A percentile compares a stretch with the other conserved stretches of the same genome.
phyloP scores from a whole-genome alignment of 1,140 invertebrate species.

The Bombus waltoni region DNA sequence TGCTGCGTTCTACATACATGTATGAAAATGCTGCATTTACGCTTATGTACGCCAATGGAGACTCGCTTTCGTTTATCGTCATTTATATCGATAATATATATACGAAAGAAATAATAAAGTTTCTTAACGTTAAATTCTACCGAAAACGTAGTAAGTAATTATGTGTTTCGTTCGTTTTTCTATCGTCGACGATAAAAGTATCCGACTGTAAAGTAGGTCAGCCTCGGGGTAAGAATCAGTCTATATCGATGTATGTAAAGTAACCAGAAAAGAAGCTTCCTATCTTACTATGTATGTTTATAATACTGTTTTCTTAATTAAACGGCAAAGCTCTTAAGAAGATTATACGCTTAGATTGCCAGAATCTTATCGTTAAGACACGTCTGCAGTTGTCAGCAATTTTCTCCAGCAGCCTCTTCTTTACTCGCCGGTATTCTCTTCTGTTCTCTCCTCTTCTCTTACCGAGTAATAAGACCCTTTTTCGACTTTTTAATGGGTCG shows the following conservation, averaged over 20 bases:
- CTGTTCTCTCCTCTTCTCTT: not conserved
- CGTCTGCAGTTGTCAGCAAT: constrained; percentile 72
- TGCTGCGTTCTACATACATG: no score
- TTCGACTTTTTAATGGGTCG: constrained; percentile 38
- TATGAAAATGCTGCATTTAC: no score
- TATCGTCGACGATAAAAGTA: not conserved
- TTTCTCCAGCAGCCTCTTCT: constrained; percentile 39
- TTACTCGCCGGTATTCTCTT: no score
- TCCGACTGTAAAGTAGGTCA: no score
- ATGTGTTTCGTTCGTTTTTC: not conserved
- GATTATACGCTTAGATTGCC: constrained; percentile 67
- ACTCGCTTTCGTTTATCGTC: no score
- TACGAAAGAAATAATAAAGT: no score
- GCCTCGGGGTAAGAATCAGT: not conserved
- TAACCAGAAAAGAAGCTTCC: constrained; percentile 29
- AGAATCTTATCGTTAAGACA: constrained; percentile 64
- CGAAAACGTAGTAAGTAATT: not conserved
- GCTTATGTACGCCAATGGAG: no score
- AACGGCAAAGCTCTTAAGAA: constrained; percentile 70
- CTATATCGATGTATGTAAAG: constrained; percentile 12
- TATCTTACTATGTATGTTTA: constrained; percentile 15
- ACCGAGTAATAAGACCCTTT: constrained; percentile 42
- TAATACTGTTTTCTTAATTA: constrained; percentile 63
- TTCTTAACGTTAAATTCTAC: not conserved
- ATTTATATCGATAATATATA: no score